Evolutionary conservation across 2,113 vertebrate species (phyloP).

Genomic region (Syrmaticus mikado): DNA sequence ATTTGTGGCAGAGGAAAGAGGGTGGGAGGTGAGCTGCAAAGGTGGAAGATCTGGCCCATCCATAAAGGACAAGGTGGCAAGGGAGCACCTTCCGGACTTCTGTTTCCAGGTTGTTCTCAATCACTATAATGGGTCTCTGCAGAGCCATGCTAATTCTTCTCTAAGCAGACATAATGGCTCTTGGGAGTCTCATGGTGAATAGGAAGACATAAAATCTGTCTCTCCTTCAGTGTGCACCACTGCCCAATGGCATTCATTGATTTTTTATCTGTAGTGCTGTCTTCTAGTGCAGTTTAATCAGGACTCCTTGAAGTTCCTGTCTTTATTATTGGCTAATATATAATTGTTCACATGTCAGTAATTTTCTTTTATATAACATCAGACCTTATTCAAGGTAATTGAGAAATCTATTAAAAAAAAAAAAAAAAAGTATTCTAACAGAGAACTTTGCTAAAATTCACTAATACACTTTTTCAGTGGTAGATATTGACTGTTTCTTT

Average conservation of each 20-base stretch:
- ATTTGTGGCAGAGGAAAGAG: neutral
- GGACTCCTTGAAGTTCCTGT: neutral
- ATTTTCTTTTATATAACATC: neutral
- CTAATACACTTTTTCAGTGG: neutral
- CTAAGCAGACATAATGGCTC: neutral
- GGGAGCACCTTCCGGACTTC: neutral
- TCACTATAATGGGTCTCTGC: neutral
- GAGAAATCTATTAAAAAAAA: neutral
- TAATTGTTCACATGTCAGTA: neutral
- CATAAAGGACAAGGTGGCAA: neutral
- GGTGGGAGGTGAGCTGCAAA: neutral
- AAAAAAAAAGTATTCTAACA: neutral
- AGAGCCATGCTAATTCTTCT: neutral
- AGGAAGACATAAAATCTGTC: neutral
- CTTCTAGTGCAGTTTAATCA: neutral
- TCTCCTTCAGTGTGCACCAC: neutral
- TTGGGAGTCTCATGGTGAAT: neutral
- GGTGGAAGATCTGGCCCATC: neutral
- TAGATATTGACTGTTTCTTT: neutral
- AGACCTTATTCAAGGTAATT: neutral
- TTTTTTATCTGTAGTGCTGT: neutral
- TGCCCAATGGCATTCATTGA: accelerated
- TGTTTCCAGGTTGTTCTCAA: neutral
- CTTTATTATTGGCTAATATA: neutral
- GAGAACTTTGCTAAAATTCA: neutral